Conservation (phyloP, 2,113 vertebrate species). For the Canis aureus region DNA sequence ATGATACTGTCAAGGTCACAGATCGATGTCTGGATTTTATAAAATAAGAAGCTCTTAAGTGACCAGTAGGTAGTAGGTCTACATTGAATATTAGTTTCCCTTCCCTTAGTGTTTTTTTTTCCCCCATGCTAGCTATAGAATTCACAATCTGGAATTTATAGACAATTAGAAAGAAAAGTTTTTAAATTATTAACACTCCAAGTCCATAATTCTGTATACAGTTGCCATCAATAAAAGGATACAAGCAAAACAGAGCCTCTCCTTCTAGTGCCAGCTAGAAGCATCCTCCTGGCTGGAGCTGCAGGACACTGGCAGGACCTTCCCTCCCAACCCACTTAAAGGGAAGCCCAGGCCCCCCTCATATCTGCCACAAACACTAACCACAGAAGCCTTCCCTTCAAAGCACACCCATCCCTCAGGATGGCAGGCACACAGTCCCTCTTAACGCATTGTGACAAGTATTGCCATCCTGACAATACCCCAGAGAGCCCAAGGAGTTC, state of each 20-base stretch:
- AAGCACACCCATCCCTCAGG: not conserved
- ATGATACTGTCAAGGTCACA: not conserved
- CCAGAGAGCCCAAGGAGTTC: slow-evolving; percentile 35
- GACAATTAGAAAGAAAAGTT: not conserved
- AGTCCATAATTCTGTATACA: not conserved
- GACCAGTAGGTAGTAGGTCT: not conserved
- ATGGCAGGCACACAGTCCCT: not conserved
- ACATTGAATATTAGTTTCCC: not conserved
- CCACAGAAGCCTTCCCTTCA: not conserved
- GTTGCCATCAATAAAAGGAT: not conserved
- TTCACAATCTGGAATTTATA: not conserved
- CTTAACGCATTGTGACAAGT: not conserved
- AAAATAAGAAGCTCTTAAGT: not conserved
- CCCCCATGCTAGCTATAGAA: not conserved
- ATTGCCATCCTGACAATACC: slow-evolving; percentile 27
- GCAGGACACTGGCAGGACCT: not conserved
- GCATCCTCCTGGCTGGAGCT: not conserved
- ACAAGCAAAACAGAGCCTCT: not conserved
- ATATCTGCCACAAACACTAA: not conserved
- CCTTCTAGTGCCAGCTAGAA: not conserved
- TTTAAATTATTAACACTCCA: not conserved
- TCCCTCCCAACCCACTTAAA: not conserved
- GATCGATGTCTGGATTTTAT: not conserved
- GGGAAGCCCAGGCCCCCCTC: not conserved
- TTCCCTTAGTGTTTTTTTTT: not conserved